Conservation (phyloP, 2,797 vertebrate species). For the Otolemur crassicaudatus region DNA sequence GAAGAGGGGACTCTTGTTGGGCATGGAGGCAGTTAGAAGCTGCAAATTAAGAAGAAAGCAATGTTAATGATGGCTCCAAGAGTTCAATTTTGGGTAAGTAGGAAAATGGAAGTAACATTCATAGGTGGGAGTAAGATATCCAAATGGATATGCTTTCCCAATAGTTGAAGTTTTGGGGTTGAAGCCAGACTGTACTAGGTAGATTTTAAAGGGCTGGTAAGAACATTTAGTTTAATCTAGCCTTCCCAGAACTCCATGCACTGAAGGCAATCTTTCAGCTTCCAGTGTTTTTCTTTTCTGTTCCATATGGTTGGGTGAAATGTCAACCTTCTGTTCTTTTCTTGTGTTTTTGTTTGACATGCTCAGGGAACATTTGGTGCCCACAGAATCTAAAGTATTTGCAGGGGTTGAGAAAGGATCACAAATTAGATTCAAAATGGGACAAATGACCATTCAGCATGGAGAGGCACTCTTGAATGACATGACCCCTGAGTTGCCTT, state of each 20-base stretch:
- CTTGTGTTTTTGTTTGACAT: slow-evolving; percentile 55
- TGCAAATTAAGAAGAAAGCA: background rate
- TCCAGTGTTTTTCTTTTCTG: slow-evolving; percentile 59
- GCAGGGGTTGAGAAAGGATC: background rate
- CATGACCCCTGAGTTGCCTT: background rate
- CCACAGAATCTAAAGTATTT: slow-evolving; percentile 36
- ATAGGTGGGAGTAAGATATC: background rate
- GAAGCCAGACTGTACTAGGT: background rate
- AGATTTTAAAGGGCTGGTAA: background rate
- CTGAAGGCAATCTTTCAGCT: slow-evolving; percentile 42
- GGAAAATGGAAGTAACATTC: background rate
- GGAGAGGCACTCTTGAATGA: background rate
- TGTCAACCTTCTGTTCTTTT: slow-evolving; percentile 33
- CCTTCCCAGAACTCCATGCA: background rate
- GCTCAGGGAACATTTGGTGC: slow-evolving; percentile 56
- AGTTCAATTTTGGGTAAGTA: background rate
- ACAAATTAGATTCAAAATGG: slow-evolving; percentile 47
- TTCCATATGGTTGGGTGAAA: slow-evolving; percentile 36
- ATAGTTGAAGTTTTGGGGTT: background rate
- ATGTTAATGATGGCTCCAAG: background rate
- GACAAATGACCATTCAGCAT: slow-evolving; percentile 52
- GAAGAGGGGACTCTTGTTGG: background rate
- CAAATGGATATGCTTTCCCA: background rate
- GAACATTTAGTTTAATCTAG: slow-evolving; percentile 33
- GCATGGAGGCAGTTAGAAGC: background rate